Evolutionary conservation across 2,888 invertebrate genomes (phyloP).

Genomic region (Molorchus minor): DNA sequence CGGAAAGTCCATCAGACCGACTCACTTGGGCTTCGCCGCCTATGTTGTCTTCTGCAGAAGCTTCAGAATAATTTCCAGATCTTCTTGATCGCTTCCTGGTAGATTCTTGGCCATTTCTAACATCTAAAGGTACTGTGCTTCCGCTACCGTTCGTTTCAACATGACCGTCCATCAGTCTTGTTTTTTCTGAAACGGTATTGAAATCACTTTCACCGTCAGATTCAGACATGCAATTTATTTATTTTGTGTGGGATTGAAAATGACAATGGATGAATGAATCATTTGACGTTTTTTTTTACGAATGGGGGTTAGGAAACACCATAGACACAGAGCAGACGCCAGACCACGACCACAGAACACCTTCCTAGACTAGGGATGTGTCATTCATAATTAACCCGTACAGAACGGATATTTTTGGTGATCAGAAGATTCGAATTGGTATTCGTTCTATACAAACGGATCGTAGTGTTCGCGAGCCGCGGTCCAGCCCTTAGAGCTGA

Average conservation of each 20-base stretch:
- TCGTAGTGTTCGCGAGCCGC: no score
- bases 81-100: conserved; percentile 49
- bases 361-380: no score
- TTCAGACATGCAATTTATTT: conserved; percentile 57
- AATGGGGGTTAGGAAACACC: no score
- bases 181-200: conserved; percentile 76
- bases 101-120: conserved; percentile 30
- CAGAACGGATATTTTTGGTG: no score
- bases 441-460: no score
- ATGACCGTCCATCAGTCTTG: conserved; percentile 88
- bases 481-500: no score
- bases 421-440: no score
- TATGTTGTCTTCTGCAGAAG: conserved; percentile 45
- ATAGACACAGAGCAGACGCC: no score
- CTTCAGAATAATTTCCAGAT: conserved; percentile 56
- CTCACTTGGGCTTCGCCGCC: conserved; percentile 27
- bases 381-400: no score
- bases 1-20: conserved; percentile 46
- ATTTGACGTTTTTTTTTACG: no score
- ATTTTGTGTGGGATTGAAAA: conserved; percentile 17
- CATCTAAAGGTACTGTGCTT: conserved; percentile 34
- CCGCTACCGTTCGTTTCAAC: conserved; percentile 68
- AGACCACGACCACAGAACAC: no score
- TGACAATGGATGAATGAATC: background rate
- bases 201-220: conserved; percentile 62